phyloP scores from a whole-genome alignment of 2,113 vertebrate genomes.

The Pyxicephalus adspersus region DNA sequence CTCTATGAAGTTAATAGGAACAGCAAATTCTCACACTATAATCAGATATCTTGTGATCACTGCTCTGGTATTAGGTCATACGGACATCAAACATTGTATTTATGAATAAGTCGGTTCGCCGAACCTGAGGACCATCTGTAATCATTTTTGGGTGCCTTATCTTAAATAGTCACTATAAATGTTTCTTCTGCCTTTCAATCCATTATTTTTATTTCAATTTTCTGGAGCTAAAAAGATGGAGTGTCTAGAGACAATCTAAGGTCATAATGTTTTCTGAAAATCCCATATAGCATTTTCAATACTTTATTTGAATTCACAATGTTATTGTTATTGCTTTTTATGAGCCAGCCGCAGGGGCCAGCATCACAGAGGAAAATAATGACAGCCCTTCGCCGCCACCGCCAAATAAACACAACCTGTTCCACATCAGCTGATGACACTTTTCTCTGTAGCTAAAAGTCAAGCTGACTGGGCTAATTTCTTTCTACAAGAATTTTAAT shows the following conservation, averaged over 20 bases:
- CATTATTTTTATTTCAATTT: too few species aligned
- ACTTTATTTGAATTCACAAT: background rate
- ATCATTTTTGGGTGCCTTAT: too few species aligned
- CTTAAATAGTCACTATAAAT: too few species aligned
- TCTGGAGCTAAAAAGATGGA: too few species aligned
- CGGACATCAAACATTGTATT: too few species aligned
- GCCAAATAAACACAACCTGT: background rate
- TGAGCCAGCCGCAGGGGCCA: background rate
- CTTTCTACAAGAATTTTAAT: background rate
- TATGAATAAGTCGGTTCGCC: too few species aligned
- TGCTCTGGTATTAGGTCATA: too few species aligned
- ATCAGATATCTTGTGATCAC: too few species aligned
- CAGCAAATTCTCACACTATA: too few species aligned
- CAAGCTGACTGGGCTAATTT: background rate
- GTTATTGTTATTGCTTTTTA: conserved; percentile 7
- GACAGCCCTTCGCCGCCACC: background rate
- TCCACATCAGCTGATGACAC: background rate
- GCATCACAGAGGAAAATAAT: background rate
- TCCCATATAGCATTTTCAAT: background rate
- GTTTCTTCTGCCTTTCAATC: too few species aligned
- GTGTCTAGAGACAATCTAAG: background rate
- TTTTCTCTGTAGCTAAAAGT: background rate
- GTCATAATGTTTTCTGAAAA: background rate
- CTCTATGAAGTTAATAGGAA: too few species aligned
- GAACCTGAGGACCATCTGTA: too few species aligned